phyloP scores from a whole-genome alignment of 2,113 vertebrate species.

The Eulemur macaco region DNA sequence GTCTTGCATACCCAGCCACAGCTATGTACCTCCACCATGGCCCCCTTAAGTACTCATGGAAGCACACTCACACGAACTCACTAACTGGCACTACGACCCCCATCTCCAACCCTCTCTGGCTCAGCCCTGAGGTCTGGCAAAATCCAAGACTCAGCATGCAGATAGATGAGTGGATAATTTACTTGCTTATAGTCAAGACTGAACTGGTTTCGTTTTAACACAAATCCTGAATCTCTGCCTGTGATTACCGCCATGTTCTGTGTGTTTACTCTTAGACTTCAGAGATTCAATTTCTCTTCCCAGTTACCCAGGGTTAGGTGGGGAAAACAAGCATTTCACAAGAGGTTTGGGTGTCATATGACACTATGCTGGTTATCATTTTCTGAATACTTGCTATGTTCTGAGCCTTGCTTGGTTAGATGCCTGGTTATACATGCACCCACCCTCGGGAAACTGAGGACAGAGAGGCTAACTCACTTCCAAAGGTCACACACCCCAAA shows the following conservation, averaged over 20 bases:
- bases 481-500: not conserved
- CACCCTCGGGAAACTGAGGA: not conserved
- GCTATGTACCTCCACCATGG: accelerated
- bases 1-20: not conserved
- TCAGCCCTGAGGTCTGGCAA: not conserved
- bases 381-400: not conserved
- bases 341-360: not conserved
- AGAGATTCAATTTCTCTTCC: not conserved
- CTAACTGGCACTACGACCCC: too few species aligned
- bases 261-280: not conserved
- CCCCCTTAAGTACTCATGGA: accelerated
- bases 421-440: not conserved
- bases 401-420: not conserved
- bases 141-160: not conserved
- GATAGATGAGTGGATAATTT: accelerated
- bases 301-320: too few species aligned
- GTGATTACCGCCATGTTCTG: not conserved
- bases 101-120: too few species aligned
- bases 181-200: not conserved
- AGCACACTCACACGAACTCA: too few species aligned
- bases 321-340: not conserved
- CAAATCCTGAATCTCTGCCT: not conserved
- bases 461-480: not conserved
- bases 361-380: too few species aligned
- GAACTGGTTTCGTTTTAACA: not conserved